phyloP scores from a whole-genome alignment of 2,113 vertebrate species.

The Crypturellus undulatus region DNA sequence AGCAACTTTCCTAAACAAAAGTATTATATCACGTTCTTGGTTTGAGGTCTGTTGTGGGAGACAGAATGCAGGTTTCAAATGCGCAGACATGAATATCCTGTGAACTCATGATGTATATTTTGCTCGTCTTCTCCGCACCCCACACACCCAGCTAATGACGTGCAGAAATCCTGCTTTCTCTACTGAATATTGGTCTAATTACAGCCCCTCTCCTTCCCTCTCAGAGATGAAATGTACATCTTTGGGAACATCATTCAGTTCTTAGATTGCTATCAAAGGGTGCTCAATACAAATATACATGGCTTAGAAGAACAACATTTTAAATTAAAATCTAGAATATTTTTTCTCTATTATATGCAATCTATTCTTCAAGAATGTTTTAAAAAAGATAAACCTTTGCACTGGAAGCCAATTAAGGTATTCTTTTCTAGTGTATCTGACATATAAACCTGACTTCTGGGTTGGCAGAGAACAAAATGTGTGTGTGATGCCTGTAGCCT shows the following conservation, averaged over 20 bases:
- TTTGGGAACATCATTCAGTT: neutral
- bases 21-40: neutral
- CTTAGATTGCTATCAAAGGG: neutral
- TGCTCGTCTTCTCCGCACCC: neutral
- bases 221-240: neutral
- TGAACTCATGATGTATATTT: slow-evolving; percentile 22
- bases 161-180: neutral
- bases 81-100: neutral
- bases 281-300: neutral
- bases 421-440: slow-evolving; percentile 19
- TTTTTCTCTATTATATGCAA: neutral
- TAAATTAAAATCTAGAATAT: neutral
- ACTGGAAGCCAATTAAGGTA: neutral
- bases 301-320: neutral
- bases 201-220: neutral
- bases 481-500: neutral
- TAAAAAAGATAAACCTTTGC: neutral
- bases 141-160: slow-evolving; percentile 27
- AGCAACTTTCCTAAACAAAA: slow-evolving; percentile 31
- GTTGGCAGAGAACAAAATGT: neutral
- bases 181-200: neutral
- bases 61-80: slow-evolving; percentile 18
- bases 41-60: neutral
- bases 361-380: neutral
- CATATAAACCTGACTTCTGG: slow-evolving; percentile 1